Evolutionary conservation across 2,888 invertebrate genomes (phyloP).

Genomic region (Rhopalosiphum nymphaeae): DNA sequence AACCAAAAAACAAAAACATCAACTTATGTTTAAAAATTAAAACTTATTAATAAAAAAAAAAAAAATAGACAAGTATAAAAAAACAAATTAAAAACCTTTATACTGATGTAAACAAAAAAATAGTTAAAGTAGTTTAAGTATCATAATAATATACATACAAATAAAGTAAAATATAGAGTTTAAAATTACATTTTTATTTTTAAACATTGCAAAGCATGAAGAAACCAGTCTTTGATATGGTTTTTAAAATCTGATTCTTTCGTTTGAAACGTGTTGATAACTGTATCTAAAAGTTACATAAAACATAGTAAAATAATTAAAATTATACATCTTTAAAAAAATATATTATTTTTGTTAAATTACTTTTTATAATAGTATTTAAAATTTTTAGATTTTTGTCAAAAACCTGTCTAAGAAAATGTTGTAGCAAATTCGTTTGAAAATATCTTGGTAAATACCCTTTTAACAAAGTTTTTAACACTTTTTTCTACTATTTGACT

Average conservation of each 20-base stretch:
- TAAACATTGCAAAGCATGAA: not conserved
- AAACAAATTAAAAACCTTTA: not conserved
- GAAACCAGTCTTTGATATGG: constrained; percentile 13
- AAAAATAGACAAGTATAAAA: no score
- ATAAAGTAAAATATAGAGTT: not conserved
- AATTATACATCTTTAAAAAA: not conserved
- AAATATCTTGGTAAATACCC: not conserved
- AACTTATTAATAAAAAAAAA: no score
- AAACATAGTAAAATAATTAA: not conserved
- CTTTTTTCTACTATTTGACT: not conserved
- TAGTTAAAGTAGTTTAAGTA: not conserved
- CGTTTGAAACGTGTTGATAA: not conserved
- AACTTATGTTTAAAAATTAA: no score
- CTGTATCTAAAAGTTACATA: not conserved
- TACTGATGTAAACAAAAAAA: not conserved
- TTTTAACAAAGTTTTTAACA: not conserved
- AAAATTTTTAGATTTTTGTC: not conserved
- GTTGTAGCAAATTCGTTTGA: not conserved
- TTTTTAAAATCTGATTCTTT: constrained; percentile 10
- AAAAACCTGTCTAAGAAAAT: not conserved
- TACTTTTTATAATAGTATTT: not conserved
- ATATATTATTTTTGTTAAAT: not conserved
- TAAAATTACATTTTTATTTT: not conserved
- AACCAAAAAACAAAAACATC: no score
- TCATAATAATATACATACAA: not conserved